phyloP scores from a whole-genome alignment of 2,113 vertebrate genomes.

The Esox niger region DNA sequence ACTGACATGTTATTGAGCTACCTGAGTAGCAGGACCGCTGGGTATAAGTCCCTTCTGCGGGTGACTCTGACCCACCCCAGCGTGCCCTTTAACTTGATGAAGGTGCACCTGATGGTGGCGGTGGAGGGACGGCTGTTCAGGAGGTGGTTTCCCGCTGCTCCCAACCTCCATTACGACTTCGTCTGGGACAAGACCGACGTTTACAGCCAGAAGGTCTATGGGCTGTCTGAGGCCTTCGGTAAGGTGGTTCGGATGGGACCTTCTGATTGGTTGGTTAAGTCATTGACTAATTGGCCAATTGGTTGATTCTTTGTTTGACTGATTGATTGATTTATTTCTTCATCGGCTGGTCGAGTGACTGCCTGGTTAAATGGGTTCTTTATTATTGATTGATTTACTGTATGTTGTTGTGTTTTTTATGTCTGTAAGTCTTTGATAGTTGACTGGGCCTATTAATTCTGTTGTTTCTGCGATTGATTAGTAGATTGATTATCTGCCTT shows the following conservation, averaged over 20 bases:
- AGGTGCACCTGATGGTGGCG: slow-evolving; percentile 96
- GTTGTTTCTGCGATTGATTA: too few species aligned
- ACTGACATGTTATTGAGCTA: slow-evolving; percentile 88
- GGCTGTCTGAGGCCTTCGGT: slow-evolving; percentile 93
- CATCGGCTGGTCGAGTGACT: too few species aligned
- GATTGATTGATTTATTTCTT: too few species aligned
- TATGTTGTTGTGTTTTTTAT: too few species aligned
- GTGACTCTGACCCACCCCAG: slow-evolving; percentile 88
- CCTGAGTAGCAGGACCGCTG: slow-evolving; percentile 90
- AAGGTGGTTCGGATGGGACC: too few species aligned
- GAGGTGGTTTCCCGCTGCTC: slow-evolving; percentile 93
- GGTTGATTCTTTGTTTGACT: too few species aligned
- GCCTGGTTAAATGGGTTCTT: too few species aligned
- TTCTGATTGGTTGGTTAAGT: too few species aligned
- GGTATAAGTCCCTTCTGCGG: slow-evolving; percentile 92
- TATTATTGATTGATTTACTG: too few species aligned
- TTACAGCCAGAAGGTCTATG: slow-evolving; percentile 97
- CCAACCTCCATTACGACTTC: slow-evolving; percentile 90
- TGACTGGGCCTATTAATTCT: too few species aligned
- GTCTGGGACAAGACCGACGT: slow-evolving; percentile 98
- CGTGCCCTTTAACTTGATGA: slow-evolving; percentile 98
- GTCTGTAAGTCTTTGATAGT: too few species aligned
- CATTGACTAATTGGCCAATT: too few species aligned
- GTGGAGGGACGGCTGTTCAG: slow-evolving; percentile 94
- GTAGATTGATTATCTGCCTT: background rate